phyloP scores from a whole-genome alignment of 35 echinoderm and acorn worm species.

The Lytechinus pictus region DNA sequence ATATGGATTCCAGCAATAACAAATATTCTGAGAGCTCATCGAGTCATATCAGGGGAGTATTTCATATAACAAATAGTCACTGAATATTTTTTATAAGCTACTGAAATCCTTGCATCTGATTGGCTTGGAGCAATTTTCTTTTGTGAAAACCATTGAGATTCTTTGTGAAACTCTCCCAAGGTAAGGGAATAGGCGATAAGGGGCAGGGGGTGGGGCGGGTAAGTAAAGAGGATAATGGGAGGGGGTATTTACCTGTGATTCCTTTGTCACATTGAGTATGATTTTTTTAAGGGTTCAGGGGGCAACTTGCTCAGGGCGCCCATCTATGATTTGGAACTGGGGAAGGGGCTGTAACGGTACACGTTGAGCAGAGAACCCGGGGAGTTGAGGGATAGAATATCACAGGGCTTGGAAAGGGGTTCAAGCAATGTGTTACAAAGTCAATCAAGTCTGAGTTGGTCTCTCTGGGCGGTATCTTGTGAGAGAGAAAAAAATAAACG shows the following conservation, averaged over 20 bases:
- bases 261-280: background rate
- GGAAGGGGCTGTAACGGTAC: background rate
- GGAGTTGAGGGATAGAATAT: background rate
- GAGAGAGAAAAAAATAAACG: background rate
- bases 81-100: too few species aligned
- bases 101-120: too few species aligned
- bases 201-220: background rate
- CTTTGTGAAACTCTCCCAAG: too few species aligned
- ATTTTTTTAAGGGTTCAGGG: background rate
- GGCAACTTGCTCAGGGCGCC: background rate
- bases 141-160: too few species aligned
- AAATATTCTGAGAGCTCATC: background rate
- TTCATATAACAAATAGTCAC: too few species aligned
- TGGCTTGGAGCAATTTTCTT: too few species aligned
- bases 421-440: background rate
- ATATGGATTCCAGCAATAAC: background rate
- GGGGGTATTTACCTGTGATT: background rate
- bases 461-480: background rate
- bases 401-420: background rate
- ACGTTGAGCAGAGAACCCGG: background rate
- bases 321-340: background rate
- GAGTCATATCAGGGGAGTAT: background rate
- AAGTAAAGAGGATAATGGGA: background rate
- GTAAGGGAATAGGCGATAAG: background rate
- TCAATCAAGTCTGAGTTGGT: background rate